Percentiles rank a stretch among this genome's conserved stretches.
Conservation (phyloP, 2,797 vertebrate genomes). For the Cyclopterus lumpus region DNA sequence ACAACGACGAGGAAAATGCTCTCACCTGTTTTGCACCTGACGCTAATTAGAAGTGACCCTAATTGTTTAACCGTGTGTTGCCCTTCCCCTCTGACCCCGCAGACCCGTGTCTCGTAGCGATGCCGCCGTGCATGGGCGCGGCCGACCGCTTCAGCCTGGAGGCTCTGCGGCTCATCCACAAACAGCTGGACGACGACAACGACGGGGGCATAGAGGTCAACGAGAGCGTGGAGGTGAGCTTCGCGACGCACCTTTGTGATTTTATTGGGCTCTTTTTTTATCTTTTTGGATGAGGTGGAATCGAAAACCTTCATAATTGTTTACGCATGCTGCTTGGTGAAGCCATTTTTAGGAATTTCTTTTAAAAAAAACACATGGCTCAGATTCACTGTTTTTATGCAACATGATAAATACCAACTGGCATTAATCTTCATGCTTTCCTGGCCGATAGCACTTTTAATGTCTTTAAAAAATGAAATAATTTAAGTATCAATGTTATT, state of each 20-base stretch:
- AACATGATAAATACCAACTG: too few relatives aligned
- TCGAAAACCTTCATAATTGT: too few relatives aligned
- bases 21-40: not conserved
- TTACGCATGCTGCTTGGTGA: too few relatives aligned
- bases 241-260: too few relatives aligned
- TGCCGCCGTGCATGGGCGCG: slow-evolving; percentile 93
- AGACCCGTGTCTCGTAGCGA: slow-evolving; percentile 92
- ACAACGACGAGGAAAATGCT: not conserved
- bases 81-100: slow-evolving; percentile 1
- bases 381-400: too few relatives aligned
- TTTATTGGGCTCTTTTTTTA: not conserved
- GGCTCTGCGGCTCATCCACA: slow-evolving; percentile 96
- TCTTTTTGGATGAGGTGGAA: not conserved
- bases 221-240: slow-evolving; percentile 95
- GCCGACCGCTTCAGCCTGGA: slow-evolving; percentile 95
- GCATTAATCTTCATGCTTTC: not conserved
- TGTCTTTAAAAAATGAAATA: not conserved
- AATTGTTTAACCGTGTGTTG: not conserved
- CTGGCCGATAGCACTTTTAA: not conserved
- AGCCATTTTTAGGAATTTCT: too few relatives aligned
- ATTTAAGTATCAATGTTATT: not conserved
- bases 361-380: too few relatives aligned
- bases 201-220: slow-evolving; percentile 98
- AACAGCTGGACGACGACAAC: slow-evolving; percentile 98
- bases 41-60: not conserved